phyloP scores from a whole-genome alignment of 2,113 vertebrate species.

The Zapornia atra region DNA sequence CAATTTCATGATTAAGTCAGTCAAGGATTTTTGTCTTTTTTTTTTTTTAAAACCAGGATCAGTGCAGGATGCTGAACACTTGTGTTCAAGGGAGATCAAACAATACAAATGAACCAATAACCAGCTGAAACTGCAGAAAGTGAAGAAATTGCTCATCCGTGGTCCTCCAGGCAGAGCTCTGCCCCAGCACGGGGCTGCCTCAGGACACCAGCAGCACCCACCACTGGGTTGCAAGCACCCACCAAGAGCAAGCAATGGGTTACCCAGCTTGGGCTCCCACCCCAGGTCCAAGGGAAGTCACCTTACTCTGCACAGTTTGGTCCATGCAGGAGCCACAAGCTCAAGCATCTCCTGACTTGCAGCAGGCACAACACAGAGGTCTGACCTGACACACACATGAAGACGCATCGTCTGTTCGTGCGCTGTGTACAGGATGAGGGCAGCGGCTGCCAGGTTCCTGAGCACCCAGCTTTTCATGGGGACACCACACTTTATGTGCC shows the following conservation, averaged over 20 bases:
- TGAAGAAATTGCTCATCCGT: background rate
- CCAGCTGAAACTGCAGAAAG: background rate
- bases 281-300: background rate
- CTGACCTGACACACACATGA: background rate
- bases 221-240: too few species aligned
- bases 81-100: background rate
- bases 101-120: background rate
- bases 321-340: background rate
- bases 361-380: accelerated
- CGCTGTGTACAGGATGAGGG: accelerated
- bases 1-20: background rate
- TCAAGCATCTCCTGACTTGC: background rate
- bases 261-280: background rate
- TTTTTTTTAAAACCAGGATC: background rate
- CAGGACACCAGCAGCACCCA: background rate
- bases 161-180: background rate
- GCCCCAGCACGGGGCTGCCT: background rate
- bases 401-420: background rate
- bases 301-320: background rate
- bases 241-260: background rate
- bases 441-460: background rate
- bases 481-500: accelerated
- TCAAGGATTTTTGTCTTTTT: background rate
- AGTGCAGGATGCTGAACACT: background rate
- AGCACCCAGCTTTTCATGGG: background rate